Percentiles rank a stretch among this genome's conserved stretches.
Evolutionary conservation across 1,140 invertebrate genomes (phyloP).

Genomic region (Batillaria attramentaria): DNA sequence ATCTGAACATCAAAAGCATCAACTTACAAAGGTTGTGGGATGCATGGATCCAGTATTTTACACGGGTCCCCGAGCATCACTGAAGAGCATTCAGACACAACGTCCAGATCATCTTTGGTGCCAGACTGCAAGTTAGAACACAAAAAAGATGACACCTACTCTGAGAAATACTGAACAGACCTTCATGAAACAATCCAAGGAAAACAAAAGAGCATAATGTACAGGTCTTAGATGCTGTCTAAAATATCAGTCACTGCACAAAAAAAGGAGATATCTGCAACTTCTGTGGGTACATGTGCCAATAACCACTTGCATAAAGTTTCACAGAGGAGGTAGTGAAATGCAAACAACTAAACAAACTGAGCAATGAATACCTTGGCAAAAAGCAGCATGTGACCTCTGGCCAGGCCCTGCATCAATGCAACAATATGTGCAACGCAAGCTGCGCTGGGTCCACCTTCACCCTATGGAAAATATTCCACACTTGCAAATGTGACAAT

Average conservation of each 20-base stretch:
- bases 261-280: background rate
- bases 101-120: too few relatives aligned
- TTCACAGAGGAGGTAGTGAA: background rate
- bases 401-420: constrained; percentile 21
- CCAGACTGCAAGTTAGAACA: too few relatives aligned
- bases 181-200: too few relatives aligned
- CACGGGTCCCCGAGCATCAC: background rate
- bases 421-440: constrained; percentile 6
- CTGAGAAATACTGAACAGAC: too few relatives aligned
- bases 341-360: background rate
- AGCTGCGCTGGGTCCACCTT: background rate
- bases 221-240: background rate
- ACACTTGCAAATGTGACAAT: background rate
- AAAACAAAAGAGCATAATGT: too few relatives aligned
- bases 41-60: background rate
- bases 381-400: constrained; percentile 12
- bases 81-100: background rate
- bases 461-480: background rate
- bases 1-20: background rate
- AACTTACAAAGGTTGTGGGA: background rate
- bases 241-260: background rate
- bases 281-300: background rate
- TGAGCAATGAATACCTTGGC: background rate
- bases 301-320: background rate
- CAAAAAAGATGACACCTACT: too few relatives aligned